These are phyloP conservation scores for Cebus imitator DNA, from an alignment of 2,113 vertebrate species.

Conservation along the genomic window DNA sequence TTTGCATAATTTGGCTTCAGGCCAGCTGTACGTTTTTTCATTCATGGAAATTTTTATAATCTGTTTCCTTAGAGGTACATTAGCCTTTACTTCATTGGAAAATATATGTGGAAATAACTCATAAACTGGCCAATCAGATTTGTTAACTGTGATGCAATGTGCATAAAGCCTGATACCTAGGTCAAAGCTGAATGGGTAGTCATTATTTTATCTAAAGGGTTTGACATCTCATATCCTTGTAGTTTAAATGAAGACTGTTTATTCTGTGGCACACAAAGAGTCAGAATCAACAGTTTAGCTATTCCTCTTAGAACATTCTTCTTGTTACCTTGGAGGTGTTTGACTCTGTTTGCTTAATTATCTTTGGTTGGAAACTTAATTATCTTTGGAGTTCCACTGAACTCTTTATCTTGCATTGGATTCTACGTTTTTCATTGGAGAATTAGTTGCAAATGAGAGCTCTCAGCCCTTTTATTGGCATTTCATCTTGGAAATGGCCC, in stretches of 20 bases:
- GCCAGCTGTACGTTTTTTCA: constrained; percentile 35
- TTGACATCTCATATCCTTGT: background rate
- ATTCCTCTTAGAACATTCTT: background rate
- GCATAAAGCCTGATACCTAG: background rate
- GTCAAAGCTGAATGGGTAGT: background rate
- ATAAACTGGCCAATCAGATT: background rate
- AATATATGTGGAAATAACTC: background rate
- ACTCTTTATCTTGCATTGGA: background rate
- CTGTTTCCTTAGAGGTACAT: constrained; percentile 22
- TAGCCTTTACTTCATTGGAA: background rate
- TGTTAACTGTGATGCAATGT: background rate
- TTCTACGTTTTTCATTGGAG: background rate
- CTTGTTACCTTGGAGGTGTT: background rate
- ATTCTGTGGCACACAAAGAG: background rate
- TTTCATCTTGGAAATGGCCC: background rate
- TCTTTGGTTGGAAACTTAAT: background rate
- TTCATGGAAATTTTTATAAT: constrained; percentile 24
- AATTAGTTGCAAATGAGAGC: background rate
- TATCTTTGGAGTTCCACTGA: background rate
- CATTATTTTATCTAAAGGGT: background rate
- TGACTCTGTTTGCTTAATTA: background rate
- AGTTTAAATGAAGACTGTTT: background rate
- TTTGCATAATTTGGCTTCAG: constrained; percentile 25
- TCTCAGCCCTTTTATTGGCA: background rate
- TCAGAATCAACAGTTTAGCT: background rate